These are phyloP conservation scores for Hystrix cristata DNA, from an alignment of 2,113 vertebrate genomes.

Conservation along the genomic window DNA sequence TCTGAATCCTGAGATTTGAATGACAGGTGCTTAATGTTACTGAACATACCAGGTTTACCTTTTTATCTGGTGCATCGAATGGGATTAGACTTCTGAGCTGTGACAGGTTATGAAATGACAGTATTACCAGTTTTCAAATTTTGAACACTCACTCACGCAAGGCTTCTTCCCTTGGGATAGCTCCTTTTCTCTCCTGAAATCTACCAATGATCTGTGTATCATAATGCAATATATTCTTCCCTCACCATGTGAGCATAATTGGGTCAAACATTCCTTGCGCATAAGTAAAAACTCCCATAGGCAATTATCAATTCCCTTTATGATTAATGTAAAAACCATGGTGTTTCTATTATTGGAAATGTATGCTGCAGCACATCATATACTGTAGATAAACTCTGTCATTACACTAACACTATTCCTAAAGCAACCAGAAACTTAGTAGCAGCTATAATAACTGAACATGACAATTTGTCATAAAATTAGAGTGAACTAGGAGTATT, in stretches of 20 bases:
- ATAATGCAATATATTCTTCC: slow-evolving; percentile 56
- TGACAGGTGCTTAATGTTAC: slow-evolving; percentile 75
- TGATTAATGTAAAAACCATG: slow-evolving; percentile 72
- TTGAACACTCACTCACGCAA: slow-evolving; percentile 81
- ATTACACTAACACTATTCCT: slow-evolving; percentile 57
- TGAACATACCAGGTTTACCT: slow-evolving; percentile 64
- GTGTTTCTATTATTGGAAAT: slow-evolving; percentile 66
- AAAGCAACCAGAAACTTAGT: slow-evolving; percentile 46
- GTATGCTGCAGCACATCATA: neutral
- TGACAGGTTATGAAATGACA: slow-evolving; percentile 86
- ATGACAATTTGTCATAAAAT: slow-evolving; percentile 62
- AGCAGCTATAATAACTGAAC: slow-evolving; percentile 18
- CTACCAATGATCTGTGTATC: neutral
- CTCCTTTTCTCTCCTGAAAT: slow-evolving; percentile 63
- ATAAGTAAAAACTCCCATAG: slow-evolving; percentile 74
- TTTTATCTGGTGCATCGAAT: slow-evolving; percentile 73
- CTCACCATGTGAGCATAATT: slow-evolving; percentile 68
- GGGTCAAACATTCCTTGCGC: slow-evolving; percentile 74
- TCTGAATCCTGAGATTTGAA: slow-evolving; percentile 66
- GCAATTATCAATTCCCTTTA: slow-evolving; percentile 79
- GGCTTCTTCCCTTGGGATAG: slow-evolving; percentile 76
- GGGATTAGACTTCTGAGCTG: slow-evolving; percentile 83
- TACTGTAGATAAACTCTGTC: slow-evolving; percentile 65
- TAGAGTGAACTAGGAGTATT: slow-evolving; percentile 18
- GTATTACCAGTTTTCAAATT: slow-evolving; percentile 83